Conservation (phyloP, 2,113 vertebrate genomes). For the Sciurus niger region DNA sequence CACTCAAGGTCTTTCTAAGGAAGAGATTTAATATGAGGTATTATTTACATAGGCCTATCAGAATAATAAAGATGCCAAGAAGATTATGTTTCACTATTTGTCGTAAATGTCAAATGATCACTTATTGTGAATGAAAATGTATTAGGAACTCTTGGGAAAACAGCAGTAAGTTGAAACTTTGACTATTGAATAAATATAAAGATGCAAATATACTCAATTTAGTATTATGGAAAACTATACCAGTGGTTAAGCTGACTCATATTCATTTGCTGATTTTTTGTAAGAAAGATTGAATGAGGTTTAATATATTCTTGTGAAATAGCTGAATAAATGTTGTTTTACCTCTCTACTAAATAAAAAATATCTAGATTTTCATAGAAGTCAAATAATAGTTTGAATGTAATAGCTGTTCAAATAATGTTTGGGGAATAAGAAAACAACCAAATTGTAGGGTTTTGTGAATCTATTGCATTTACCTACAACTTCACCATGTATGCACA, state of each 20-base stretch:
- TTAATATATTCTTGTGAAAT: conserved; percentile 8
- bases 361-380: conserved; percentile 7
- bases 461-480: conserved; percentile 16
- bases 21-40: not conserved
- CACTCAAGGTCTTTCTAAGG: not conserved
- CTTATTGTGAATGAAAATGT: not conserved
- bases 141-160: not conserved
- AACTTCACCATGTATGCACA: not conserved
- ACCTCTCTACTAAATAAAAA: conserved; percentile 34
- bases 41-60: not conserved
- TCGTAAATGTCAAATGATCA: not conserved
- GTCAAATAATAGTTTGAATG: not conserved
- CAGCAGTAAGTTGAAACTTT: not conserved
- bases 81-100: not conserved
- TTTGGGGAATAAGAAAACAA: not conserved
- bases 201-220: not conserved
- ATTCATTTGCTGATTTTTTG: conserved; percentile 27
- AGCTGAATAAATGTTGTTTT: conserved; percentile 15
- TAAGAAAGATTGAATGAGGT: not conserved
- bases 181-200: not conserved
- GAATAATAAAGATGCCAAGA: not conserved
- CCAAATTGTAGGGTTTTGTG: not conserved
- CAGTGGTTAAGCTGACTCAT: not conserved
- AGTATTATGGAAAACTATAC: conserved; percentile 36
- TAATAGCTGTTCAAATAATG: conserved; percentile 28